Conservation (phyloP, 2,888 invertebrate species). For the Drosophila nr. perissopoda region DNA sequence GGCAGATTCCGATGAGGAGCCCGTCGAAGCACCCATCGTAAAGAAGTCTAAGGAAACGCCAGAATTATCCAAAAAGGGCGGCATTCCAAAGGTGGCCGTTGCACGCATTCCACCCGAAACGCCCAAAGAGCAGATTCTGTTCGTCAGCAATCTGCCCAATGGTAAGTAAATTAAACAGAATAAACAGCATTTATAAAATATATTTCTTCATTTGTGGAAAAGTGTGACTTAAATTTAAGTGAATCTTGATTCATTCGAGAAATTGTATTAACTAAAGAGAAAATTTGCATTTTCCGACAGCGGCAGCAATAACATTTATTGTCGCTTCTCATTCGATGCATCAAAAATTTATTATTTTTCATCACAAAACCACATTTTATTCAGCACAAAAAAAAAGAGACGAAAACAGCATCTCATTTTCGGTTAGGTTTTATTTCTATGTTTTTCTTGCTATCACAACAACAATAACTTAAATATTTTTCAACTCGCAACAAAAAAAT, state of each 20-base stretch:
- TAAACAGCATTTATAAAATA: no score
- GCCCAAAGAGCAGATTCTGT: conserved; percentile 53
- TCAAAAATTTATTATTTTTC: no score
- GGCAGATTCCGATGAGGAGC: conserved; percentile 63
- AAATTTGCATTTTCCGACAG: not conserved
- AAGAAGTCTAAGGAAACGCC: conserved; percentile 26
- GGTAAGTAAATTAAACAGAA: conserved; percentile 51
- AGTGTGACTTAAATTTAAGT: no score
- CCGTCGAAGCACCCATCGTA: conserved; percentile 63
- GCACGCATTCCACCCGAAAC: conserved; percentile 44
- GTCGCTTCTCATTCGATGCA: not conserved
- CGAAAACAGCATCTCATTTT: no score
- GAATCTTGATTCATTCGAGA: not conserved
- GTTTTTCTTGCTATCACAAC: no score
- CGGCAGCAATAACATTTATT: not conserved
- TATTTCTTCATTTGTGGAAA: no score
- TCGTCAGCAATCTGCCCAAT: conserved; percentile 57
- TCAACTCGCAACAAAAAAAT: no score
- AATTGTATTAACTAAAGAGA: not conserved
- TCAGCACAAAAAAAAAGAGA: no score
- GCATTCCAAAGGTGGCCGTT: conserved; percentile 58
- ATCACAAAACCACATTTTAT: no score
- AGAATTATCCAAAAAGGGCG: conserved; percentile 24
- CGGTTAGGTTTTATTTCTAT: no score
- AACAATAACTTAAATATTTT: no score